These are phyloP conservation scores for Eustalomyia histrio DNA, from an alignment of 2,888 invertebrate species.

Conservation along the genomic window DNA sequence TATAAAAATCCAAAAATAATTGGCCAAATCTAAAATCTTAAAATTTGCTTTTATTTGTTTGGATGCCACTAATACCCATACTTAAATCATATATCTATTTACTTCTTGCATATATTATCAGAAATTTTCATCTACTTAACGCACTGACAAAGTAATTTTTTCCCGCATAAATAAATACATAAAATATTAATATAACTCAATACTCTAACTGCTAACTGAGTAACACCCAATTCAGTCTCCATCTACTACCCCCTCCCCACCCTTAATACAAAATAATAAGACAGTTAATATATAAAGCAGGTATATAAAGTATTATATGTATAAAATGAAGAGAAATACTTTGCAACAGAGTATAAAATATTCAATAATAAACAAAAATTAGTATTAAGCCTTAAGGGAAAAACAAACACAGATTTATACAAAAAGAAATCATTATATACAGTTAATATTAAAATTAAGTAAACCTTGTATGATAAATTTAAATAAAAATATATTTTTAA, in stretches of 20 bases:
- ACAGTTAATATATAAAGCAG: conserved; percentile 23
- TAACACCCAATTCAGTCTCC: not conserved
- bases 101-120: not conserved
- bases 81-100: too few relatives aligned
- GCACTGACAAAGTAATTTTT: conserved; percentile 16
- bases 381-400: conserved; percentile 43
- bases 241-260: not conserved
- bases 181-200: conserved; percentile 4
- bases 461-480: too few relatives aligned
- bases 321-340: not conserved
- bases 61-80: too few relatives aligned
- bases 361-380: conserved; percentile 50
- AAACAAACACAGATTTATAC: not conserved
- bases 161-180: conserved; percentile 36
- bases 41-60: too few relatives aligned
- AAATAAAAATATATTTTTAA: too few relatives aligned
- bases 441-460: not conserved
- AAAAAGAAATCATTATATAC: not conserved
- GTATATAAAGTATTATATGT: not conserved
- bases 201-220: not conserved
- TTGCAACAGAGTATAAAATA: conserved; percentile 10
- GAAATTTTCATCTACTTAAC: conserved; percentile 17
- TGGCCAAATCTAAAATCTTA: too few relatives aligned
- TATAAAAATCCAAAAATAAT: too few relatives aligned
- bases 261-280: not conserved